Evolutionary conservation across 2,888 invertebrate species (phyloP).

Genomic region (Adelognathus sp.): DNA sequence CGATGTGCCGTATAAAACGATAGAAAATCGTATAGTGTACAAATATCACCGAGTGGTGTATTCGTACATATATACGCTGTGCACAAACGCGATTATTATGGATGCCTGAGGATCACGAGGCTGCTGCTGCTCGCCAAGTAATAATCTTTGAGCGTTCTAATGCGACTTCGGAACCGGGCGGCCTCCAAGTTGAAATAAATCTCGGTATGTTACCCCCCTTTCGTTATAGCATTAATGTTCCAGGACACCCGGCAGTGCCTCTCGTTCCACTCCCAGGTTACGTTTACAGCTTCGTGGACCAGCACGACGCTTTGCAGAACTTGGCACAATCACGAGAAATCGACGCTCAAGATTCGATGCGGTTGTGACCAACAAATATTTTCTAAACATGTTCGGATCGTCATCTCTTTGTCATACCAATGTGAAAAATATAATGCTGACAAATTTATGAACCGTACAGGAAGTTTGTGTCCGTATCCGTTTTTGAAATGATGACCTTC

Average conservation of each 20-base stretch:
- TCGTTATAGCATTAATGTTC: constrained; percentile 45
- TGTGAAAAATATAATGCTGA: no score
- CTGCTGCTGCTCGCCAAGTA: constrained; percentile 74
- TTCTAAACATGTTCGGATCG: no score
- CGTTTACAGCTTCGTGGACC: constrained; percentile 44
- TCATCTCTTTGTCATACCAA: neutral
- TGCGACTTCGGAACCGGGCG: constrained; percentile 78
- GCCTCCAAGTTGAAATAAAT: constrained; percentile 77
- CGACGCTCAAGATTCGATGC: neutral
- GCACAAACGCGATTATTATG: constrained; percentile 74
- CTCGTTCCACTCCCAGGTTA: constrained; percentile 18
- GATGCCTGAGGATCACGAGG: constrained; percentile 78
- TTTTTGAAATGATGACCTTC: no score
- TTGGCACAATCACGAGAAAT: neutral
- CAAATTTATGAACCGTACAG: no score
- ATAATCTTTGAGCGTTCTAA: constrained; percentile 80
- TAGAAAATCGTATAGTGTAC: constrained; percentile 47
- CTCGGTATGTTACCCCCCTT: constrained; percentile 55
- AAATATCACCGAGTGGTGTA: neutral
- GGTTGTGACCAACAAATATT: neutral
- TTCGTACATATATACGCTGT: constrained; percentile 25
- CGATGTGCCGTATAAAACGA: constrained; percentile 61
- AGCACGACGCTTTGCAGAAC: constrained; percentile 52
- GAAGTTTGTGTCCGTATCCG: no score
- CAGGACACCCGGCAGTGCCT: constrained; percentile 57